A percentile compares a stretch with the other conserved stretches of the same genome.
Evolutionary conservation across 2,888 invertebrate genomes (phyloP).

Genomic region (Hypomecis punctinalis): DNA sequence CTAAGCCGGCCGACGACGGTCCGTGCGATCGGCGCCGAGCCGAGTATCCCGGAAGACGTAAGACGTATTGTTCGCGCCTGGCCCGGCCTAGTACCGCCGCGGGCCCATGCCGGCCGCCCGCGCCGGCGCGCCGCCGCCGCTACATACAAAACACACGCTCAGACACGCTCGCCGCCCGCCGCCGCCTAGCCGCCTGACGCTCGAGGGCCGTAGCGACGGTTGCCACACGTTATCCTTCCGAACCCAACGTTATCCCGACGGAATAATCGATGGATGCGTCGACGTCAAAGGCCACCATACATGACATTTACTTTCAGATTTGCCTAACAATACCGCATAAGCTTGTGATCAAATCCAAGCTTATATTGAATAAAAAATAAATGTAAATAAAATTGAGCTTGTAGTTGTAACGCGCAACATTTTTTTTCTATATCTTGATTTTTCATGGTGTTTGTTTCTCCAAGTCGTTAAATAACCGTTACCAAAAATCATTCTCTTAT

Average conservation of each 20-base stretch:
- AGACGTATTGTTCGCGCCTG: constrained; percentile 47
- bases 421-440: no score
- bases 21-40: constrained; percentile 35
- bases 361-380: no score
- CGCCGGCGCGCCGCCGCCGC: constrained; percentile 71
- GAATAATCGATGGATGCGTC: not conserved
- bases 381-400: no score
- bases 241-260: not conserved
- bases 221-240: not conserved
- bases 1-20: constrained; percentile 19
- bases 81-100: constrained; percentile 73
- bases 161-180: constrained; percentile 38
- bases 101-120: constrained; percentile 70
- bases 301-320: not conserved
- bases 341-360: no score
- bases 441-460: no score
- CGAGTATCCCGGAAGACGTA: constrained; percentile 45
- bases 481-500: no score
- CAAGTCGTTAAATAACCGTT: no score
- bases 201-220: constrained; percentile 47
- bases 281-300: constrained; percentile 11
- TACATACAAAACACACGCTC: constrained; percentile 57
- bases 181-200: constrained; percentile 42
- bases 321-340: no score
- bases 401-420: no score